Conservation (phyloP, 2,113 vertebrate species). For the Syngnathus typhle region DNA sequence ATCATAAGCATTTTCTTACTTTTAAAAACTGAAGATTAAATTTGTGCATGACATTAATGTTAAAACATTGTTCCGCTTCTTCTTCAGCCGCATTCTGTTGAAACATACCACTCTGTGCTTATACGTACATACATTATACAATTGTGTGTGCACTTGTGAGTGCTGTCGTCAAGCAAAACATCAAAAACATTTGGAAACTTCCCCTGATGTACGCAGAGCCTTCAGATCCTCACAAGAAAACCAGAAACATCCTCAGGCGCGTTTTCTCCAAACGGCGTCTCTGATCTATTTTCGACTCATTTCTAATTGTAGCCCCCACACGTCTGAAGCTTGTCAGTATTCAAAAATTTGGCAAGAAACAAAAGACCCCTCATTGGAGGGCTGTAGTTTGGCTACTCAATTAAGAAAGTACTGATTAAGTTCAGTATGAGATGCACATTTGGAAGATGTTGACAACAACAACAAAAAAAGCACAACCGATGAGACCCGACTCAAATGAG, state of each 20-base stretch:
- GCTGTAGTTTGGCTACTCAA: background rate
- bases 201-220: background rate
- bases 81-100: background rate
- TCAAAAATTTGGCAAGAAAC: constrained; percentile 2
- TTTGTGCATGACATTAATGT: background rate
- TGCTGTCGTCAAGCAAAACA: constrained; percentile 12
- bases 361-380: constrained; percentile 3
- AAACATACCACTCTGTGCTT: background rate
- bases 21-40: background rate
- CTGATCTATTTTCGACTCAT: constrained; percentile 42
- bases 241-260: constrained; percentile 6
- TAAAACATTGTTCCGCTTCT: background rate
- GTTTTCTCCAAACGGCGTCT: constrained; percentile 27
- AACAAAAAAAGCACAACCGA: constrained; percentile 8
- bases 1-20: background rate
- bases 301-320: constrained; percentile 23
- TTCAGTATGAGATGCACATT: background rate
- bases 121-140: background rate
- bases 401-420: background rate
- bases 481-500: background rate
- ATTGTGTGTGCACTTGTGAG: background rate
- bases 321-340: constrained; percentile 12
- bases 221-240: constrained; percentile 9
- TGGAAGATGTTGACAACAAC: background rate
- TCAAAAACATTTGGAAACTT: constrained; percentile 15